A percentile compares a stretch with the other conserved stretches of the same genome.
Evolutionary conservation across 2,888 invertebrate genomes (phyloP).

Genomic region (Phymatocera aterrima): DNA sequence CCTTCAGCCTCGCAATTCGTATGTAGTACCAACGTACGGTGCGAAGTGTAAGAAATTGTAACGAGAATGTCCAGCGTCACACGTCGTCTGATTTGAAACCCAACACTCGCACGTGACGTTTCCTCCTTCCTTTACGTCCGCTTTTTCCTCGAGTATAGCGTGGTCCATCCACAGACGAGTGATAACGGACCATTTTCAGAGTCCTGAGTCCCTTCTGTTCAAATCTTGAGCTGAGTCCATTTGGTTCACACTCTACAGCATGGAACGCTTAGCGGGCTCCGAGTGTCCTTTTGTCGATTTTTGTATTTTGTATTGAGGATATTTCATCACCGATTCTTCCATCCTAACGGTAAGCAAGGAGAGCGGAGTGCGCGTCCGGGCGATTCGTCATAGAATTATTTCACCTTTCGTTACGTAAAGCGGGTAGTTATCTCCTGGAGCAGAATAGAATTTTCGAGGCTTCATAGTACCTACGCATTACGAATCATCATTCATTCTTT

Average conservation of each 20-base stretch:
- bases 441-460: slow-evolving; percentile 7
- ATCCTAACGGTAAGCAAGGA: not conserved
- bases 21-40: too few relatives aligned
- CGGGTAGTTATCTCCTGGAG: slow-evolving; percentile 32
- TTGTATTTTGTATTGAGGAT: too few relatives aligned
- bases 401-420: slow-evolving; percentile 28
- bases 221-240: not conserved
- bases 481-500: slow-evolving; percentile 36
- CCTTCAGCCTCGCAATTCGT: not conserved
- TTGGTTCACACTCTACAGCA: too few relatives aligned
- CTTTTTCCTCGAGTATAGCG: too few relatives aligned
- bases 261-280: too few relatives aligned
- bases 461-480: not conserved
- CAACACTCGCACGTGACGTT: not conserved
- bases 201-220: not conserved
- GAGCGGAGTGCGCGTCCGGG: slow-evolving; percentile 15
- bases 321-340: slow-evolving; percentile 20
- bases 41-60: too few relatives aligned
- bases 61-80: too few relatives aligned
- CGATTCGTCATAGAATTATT: slow-evolving; percentile 36
- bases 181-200: not conserved
- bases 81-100: too few relatives aligned
- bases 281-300: too few relatives aligned
- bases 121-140: too few relatives aligned
- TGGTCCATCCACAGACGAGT: not conserved